Evolutionary conservation across 1,140 invertebrate genomes (phyloP).

Genomic region (Atta colombica): DNA sequence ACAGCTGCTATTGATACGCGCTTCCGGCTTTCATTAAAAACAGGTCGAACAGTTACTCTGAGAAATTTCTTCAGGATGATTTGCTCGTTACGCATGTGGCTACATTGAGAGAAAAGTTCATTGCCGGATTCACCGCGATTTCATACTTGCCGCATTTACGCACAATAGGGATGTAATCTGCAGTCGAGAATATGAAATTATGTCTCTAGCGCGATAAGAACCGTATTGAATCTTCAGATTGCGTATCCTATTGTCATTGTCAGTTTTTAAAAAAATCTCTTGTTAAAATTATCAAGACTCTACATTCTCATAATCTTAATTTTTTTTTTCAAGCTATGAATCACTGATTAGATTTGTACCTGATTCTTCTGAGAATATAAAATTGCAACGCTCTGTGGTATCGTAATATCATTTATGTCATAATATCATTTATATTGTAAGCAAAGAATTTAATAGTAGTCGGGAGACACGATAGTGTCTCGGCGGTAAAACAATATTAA

Average conservation of each 20-base stretch:
- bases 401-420: not conserved
- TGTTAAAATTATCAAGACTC: not conserved
- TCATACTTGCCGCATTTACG: slow-evolving; percentile 10
- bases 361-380: not conserved
- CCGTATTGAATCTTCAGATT: not conserved
- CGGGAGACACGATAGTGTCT: too few species aligned
- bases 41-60: slow-evolving; percentile 57
- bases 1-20: slow-evolving; percentile 48
- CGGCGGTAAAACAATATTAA: not conserved
- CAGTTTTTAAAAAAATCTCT: not conserved
- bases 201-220: not conserved
- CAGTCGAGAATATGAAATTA: slow-evolving; percentile 8
- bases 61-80: slow-evolving; percentile 72
- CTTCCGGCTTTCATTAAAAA: slow-evolving; percentile 75
- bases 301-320: not conserved
- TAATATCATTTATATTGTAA: not conserved
- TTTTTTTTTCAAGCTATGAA: not conserved
- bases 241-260: not conserved
- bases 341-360: not conserved
- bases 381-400: not conserved
- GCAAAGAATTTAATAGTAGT: not conserved
- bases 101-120: slow-evolving; percentile 55
- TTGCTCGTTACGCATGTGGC: slow-evolving; percentile 58
- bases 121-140: slow-evolving; percentile 32
- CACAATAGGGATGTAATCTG: not conserved